Evolutionary conservation across 2,113 vertebrate species (phyloP).

Genomic region (Tapirus terrestris): DNA sequence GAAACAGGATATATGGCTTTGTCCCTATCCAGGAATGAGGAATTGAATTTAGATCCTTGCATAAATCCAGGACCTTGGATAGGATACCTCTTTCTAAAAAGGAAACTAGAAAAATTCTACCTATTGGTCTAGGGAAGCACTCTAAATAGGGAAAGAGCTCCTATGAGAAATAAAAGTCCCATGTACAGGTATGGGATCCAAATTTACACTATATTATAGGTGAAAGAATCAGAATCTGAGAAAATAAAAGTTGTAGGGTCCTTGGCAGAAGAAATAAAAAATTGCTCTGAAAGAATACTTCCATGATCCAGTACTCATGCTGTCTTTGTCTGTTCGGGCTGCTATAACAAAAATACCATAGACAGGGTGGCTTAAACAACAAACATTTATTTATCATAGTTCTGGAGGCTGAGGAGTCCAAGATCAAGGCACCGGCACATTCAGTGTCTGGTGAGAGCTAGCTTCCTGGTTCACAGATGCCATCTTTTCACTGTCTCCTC

Average conservation of each 20-base stretch:
- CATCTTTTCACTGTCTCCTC: background rate
- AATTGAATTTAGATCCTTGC: slow-evolving; percentile 7
- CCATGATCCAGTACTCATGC: background rate
- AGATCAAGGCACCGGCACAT: background rate
- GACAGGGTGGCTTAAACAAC: background rate
- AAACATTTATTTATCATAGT: background rate
- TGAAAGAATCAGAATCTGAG: background rate
- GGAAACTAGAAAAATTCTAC: background rate
- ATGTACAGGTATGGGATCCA: background rate
- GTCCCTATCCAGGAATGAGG: background rate
- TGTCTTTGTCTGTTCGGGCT: background rate
- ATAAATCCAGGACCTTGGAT: slow-evolving; percentile 16
- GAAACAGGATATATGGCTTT: background rate
- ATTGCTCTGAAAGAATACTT: background rate
- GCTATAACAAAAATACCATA: background rate
- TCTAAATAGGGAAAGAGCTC: background rate
- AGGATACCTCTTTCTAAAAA: background rate
- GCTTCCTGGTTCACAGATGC: background rate
- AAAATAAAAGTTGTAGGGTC: background rate
- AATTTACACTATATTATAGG: background rate
- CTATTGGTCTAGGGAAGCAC: background rate
- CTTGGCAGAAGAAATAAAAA: background rate
- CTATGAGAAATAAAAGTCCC: background rate
- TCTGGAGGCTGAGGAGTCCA: background rate
- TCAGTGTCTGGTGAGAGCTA: background rate